phyloP scores from a whole-genome alignment of 2,888 invertebrate genomes.

The Celastrina argiolus region DNA sequence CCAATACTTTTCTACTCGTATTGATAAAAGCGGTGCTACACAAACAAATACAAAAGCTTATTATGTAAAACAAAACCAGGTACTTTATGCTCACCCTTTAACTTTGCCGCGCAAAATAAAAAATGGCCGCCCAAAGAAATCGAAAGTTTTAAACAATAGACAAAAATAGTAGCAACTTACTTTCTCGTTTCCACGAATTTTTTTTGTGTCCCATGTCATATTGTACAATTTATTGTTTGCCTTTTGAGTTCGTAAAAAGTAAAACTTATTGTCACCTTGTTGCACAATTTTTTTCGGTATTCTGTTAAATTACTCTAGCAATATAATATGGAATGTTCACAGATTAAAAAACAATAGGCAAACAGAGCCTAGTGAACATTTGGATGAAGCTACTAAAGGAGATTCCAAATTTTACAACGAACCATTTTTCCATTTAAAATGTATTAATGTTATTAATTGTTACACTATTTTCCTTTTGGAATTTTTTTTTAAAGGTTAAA shows the following conservation, averaged over 20 bases:
- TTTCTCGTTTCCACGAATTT: constrained; percentile 2
- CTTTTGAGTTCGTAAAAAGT: background rate
- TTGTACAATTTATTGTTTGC: constrained; percentile 9
- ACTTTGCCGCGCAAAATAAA: background rate
- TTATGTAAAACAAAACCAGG: background rate
- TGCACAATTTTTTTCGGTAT: background rate
- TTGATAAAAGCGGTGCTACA: background rate
- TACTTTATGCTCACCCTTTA: background rate
- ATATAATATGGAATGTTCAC: no score
- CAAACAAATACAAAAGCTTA: background rate
- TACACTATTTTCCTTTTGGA: no score
- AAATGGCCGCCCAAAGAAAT: background rate
- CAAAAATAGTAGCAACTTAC: background rate
- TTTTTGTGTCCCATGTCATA: background rate
- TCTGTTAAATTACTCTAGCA: no score
- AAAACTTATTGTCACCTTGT: background rate
- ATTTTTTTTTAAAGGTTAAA: no score
- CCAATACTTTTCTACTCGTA: background rate
- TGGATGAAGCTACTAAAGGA: no score
- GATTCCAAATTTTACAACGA: no score
- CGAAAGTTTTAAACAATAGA: background rate
- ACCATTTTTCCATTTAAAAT: no score
- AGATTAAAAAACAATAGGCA: no score
- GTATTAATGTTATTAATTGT: no score
- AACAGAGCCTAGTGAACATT: no score